Evolutionary conservation across 2,797 vertebrate species (phyloP), one percentile per base, ranked within the genome.

Genomic region (Phataginus tetradactyla): DNA sequence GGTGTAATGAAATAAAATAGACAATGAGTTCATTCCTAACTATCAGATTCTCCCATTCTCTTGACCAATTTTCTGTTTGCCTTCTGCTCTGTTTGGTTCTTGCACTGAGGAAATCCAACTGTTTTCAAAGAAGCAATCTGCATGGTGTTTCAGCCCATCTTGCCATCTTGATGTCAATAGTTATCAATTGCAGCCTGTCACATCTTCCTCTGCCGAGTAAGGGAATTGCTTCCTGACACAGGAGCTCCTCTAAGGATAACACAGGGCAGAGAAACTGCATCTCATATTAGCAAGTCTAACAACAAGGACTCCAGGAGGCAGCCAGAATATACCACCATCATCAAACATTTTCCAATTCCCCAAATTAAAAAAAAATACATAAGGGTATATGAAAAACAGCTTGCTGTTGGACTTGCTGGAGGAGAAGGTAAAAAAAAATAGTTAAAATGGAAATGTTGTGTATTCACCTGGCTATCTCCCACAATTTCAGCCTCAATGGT

Each of bases 1-100:
- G 17, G 64, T 17, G 61, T 72, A 89, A 87, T 64, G 12, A 90
- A 94, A 95, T 74, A 91, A 96, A 92, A 84, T 49, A 92, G 90
- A 87, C 95, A 94, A 95, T 84, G 29, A 86, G 45, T 90, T 95
- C 49, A 92, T 84, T 78, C 7, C 53, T 72, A 63, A 79, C 34
- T 57, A 53, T 86, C 68, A 88, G 87, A 92, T 49, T 66, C 53
- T 66, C 69, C 21, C 6, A 7, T 77, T n/a, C 53, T 23, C 42
- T 68, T 88, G 85, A 94, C 85, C 59, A 86, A 32, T 69, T 86
- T 69, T 91, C 69, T 74, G 49, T 69, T 95, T 90, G 51, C 61
- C 51, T 74, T 96, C 61, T 75, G 45, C 81, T 78, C 69, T 90
- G 55, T 87, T 91, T 90, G 64, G 59, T 83, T 32, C 51, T 90